Evolutionary conservation across 2,888 invertebrate genomes (phyloP).

Genomic region (Chalcosyrphus nemorum): DNA sequence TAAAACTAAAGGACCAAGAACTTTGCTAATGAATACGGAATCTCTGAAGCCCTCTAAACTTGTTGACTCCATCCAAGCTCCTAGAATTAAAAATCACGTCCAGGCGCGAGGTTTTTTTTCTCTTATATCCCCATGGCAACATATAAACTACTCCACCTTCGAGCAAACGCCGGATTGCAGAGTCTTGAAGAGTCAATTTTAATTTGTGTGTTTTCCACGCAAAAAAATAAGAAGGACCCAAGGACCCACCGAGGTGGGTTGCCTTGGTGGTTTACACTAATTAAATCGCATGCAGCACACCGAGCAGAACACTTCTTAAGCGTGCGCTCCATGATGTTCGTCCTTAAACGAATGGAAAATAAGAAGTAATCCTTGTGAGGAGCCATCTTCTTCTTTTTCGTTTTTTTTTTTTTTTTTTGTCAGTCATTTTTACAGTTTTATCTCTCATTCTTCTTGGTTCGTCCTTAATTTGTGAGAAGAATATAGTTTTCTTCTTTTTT

Average conservation of each 20-base stretch:
- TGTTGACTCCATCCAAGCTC: neutral
- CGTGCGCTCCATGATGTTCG: constrained; percentile 8
- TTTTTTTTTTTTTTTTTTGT: neutral
- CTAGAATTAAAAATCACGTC: constrained; percentile 7
- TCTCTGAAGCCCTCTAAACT: neutral
- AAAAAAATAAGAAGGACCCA: neutral
- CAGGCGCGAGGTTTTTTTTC: neutral
- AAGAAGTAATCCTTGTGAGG: constrained; percentile 5
- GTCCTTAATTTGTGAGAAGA: constrained; percentile 29
- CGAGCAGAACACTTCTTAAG: constrained; percentile 12
- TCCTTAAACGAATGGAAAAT: constrained; percentile 4
- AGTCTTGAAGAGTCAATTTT: constrained; percentile 15
- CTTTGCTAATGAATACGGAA: constrained; percentile 4
- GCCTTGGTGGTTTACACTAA: constrained; percentile 16
- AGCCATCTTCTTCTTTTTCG: neutral
- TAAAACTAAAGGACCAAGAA: neutral
- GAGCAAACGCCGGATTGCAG: neutral
- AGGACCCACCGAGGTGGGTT: neutral
- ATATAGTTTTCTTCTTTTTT: constrained; percentile 14
- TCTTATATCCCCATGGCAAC: neutral
- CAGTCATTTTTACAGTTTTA: neutral
- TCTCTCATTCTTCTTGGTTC: neutral
- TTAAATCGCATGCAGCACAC: constrained; percentile 19
- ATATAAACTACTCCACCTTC: neutral
- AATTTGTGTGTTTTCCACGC: neutral